A percentile compares a stretch with the other conserved stretches of the same genome.
Conservation (phyloP, 1,140 invertebrate genomes). For the Aleiodes sp. region DNA sequence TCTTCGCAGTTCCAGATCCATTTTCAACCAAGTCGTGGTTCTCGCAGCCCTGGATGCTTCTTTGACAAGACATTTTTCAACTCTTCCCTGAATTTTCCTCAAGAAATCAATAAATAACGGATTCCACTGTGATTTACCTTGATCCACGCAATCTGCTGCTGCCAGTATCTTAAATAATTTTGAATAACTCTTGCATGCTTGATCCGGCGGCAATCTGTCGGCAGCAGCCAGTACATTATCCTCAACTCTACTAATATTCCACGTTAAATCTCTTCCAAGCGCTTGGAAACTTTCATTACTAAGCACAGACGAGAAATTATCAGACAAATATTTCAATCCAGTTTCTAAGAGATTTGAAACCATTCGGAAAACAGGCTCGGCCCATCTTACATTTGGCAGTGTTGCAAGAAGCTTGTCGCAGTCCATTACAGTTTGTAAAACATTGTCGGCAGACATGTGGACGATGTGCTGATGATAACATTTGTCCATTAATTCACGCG, state of each 20-base stretch:
- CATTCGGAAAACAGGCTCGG: conserved; percentile 74
- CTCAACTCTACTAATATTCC: conserved; percentile 75
- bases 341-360: conserved; percentile 75
- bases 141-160: conserved; percentile 47
- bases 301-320: conserved; percentile 74
- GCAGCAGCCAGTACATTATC: conserved; percentile 73
- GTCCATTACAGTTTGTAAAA: conserved; percentile 74
- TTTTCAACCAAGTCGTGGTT: conserved; percentile 72
- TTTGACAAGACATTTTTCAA: conserved; percentile 72
- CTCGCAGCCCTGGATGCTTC: conserved; percentile 72
- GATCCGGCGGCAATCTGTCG: conserved; percentile 73
- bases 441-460: conserved; percentile 74
- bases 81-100: conserved; percentile 61
- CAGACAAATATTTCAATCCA: conserved; percentile 72
- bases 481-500: conserved; percentile 81
- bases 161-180: conserved; percentile 63
- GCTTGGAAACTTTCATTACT: conserved; percentile 73
- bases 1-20: conserved; percentile 70
- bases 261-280: conserved; percentile 72
- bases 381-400: conserved; percentile 77
- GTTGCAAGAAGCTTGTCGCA: conserved; percentile 76
- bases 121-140: conserved; percentile 57
- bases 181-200: conserved; percentile 76
- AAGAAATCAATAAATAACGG: conserved; percentile 64
- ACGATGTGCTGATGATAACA: conserved; percentile 84